Base-by-base conservation (phyloP, 1,140 invertebrate species). In the Drosophila kurseongensis region DNA sequence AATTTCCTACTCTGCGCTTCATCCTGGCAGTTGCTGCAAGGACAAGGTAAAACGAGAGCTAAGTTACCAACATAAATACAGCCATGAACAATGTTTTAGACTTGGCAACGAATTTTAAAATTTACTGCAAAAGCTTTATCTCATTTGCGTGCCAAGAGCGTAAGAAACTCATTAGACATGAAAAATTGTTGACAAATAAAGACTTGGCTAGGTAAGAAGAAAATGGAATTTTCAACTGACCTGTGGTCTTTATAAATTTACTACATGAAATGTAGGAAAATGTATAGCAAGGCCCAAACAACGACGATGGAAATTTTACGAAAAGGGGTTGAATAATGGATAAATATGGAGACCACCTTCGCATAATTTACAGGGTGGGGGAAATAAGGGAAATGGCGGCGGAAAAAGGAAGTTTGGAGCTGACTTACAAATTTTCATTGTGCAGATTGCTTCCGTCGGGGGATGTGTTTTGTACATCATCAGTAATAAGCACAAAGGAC, bases 361-460 rank as follows among this genome's bases (percentile, higher is more conserved):
- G 18, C 65, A 71, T 71, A 69, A 69, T 59, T 59, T 71, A 23
- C 16, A 41, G 27, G 13, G n/a, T n/a, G 12, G 36, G 50, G 13
- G 7, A 51, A 67, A 23, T 16, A 5, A 9, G 32, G 62, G 41
- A 68, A 68, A 66, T 66, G 65, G 45, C 47, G 32, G 60, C 45
- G 65, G 65, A 65, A 67, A 54, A 35, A 65, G 63, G 63, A 68
- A 68, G 50, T 56, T 68, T 35, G 48, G 47, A 62, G 59, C 63
- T 58, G 78, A 57, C 78, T 66, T 55, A 72, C 78, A 80, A 80
- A 80, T 80, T 71, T 80, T 66, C 74, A 81, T 81, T 77, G 67
- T 68, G 78, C 71, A 71, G 80, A 81, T 81, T 81, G 74, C 74
- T 81, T 81, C 74, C 73, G 74, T 55, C 57, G n/a, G 42, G 5